Evolutionary conservation across 2,888 invertebrate genomes (phyloP).

Genomic region (Polyploca ridens): DNA sequence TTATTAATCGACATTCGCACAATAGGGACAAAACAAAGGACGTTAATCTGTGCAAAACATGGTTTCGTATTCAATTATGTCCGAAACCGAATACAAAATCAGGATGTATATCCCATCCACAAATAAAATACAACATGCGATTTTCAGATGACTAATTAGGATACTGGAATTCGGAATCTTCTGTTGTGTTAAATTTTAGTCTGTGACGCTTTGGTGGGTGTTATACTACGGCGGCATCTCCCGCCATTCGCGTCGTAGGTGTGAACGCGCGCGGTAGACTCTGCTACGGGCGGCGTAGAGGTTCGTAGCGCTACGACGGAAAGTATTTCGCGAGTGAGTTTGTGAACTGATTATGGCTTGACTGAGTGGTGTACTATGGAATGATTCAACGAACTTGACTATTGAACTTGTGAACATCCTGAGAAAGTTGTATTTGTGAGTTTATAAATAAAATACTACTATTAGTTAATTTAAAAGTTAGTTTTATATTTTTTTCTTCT

Average conservation of each 20-base stretch:
- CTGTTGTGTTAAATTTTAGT: constrained; percentile 26
- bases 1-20: constrained; percentile 49
- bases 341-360: constrained; percentile 16
- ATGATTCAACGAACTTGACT: constrained; percentile 22
- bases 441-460: not conserved
- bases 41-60: constrained; percentile 48
- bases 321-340: constrained; percentile 49
- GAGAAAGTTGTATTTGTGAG: constrained; percentile 22
- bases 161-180: constrained; percentile 30
- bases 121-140: constrained; percentile 26
- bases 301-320: constrained; percentile 33
- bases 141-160: constrained; percentile 32
- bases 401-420: constrained; percentile 20
- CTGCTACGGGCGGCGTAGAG: constrained; percentile 37
- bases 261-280: constrained; percentile 64
- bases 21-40: constrained; percentile 54
- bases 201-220: constrained; percentile 29
- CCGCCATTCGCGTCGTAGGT: constrained; percentile 62
- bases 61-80: constrained; percentile 57
- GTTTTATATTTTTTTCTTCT: not conserved
- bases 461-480: not conserved
- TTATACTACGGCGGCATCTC: constrained; percentile 24
- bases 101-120: too few species aligned
- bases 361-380: constrained; percentile 18
- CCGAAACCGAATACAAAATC: constrained; percentile 47